Conservation (phyloP, 2,888 invertebrate species). For the Stenoptilia bipunctidactyla region DNA sequence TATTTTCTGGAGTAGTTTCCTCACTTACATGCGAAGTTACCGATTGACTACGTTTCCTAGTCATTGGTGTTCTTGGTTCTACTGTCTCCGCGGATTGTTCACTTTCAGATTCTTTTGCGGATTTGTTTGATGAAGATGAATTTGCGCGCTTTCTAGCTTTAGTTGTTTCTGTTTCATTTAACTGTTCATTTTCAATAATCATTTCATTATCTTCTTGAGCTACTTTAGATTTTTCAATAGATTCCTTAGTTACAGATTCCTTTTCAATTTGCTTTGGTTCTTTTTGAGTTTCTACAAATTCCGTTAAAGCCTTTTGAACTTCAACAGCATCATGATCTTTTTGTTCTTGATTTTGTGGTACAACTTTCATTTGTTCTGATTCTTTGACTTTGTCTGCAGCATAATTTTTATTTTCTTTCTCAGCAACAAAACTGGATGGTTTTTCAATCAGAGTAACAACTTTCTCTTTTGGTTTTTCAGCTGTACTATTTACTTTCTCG, state of each 20-base stretch:
- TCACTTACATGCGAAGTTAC: conserved; percentile 26
- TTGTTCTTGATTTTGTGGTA: too few relatives aligned
- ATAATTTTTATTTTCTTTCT: too few relatives aligned
- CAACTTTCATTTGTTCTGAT: too few relatives aligned
- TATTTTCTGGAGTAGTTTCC: conserved; percentile 27
- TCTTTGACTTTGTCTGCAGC: too few relatives aligned
- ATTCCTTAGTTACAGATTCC: conserved; percentile 8
- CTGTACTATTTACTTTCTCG: neutral
- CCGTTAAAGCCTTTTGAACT: too few relatives aligned
- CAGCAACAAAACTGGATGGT: too few relatives aligned
- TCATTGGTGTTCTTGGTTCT: conserved; percentile 31
- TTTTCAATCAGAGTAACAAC: too few relatives aligned
- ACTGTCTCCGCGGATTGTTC: conserved; percentile 6
- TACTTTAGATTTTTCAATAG: conserved; percentile 6
- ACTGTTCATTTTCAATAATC: too few relatives aligned
- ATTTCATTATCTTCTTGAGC: too few relatives aligned
- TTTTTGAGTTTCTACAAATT: conserved; percentile 4
- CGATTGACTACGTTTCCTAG: conserved; percentile 42
- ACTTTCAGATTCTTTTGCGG: conserved; percentile 9
- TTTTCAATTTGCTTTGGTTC: conserved; percentile 5
- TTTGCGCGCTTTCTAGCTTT: conserved; percentile 17
- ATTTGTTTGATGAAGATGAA: conserved; percentile 20
- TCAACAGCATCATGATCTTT: too few relatives aligned
- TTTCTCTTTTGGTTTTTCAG: neutral
- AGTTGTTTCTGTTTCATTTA: conserved; percentile 12